phyloP scores from a whole-genome alignment of 2,888 invertebrate species.

The Beris morrisii region DNA sequence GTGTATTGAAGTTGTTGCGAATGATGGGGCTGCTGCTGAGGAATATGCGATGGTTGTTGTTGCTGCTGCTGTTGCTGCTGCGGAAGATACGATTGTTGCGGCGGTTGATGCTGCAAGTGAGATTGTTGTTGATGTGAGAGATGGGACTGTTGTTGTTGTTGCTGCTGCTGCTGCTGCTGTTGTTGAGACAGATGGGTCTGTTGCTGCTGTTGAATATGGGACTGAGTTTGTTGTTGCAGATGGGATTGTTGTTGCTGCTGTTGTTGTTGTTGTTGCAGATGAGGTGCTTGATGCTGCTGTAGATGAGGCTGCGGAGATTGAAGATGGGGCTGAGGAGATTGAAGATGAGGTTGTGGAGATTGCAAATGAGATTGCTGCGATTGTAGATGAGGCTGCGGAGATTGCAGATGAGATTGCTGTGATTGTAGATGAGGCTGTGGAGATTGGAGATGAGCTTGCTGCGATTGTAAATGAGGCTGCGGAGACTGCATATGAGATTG shows the following conservation, averaged over 20 bases:
- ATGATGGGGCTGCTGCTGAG: constrained; percentile 14
- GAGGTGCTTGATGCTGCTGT: constrained; percentile 36
- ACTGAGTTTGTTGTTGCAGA: constrained; percentile 45
- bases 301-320: constrained; percentile 39
- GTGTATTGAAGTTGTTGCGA: constrained; percentile 21
- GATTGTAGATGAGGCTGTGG: constrained; percentile 42
- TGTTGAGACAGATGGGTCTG: constrained; percentile 37
- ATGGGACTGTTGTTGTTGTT: constrained; percentile 39
- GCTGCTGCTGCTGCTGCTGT: constrained; percentile 41
- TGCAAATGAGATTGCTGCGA: constrained; percentile 48
- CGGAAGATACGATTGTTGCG: background rate
- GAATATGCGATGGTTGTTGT: background rate
- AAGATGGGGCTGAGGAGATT: constrained; percentile 34
- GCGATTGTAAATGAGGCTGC: constrained; percentile 41
- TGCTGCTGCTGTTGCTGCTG: constrained; percentile 1
- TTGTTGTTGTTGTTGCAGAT: constrained; percentile 33
- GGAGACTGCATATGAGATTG: constrained; percentile 43
- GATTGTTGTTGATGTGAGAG: constrained; percentile 40
- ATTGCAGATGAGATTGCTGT: constrained; percentile 46
- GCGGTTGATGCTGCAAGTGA: constrained; percentile 25
- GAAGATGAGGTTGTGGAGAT: constrained; percentile 43
- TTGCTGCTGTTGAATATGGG: constrained; percentile 38
- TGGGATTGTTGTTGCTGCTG: constrained; percentile 39
- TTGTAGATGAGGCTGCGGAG: constrained; percentile 49
- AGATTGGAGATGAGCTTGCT: constrained; percentile 10